Conservation (phyloP, 2,888 invertebrate species). For the Cacoxenus indagator region DNA sequence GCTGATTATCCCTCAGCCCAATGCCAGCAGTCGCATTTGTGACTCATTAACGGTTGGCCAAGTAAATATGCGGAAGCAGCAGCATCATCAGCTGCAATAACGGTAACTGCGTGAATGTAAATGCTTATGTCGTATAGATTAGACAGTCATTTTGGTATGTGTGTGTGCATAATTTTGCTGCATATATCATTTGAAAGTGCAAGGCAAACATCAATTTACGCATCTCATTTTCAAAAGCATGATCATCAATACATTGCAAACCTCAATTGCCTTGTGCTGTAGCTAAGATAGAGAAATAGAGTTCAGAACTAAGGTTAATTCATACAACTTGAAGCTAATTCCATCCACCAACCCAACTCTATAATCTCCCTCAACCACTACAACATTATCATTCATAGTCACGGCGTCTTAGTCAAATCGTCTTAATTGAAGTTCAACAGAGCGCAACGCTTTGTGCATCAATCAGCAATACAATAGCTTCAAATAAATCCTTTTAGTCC, state of each 20-base stretch:
- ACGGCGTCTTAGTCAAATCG: too few relatives aligned
- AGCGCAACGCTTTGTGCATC: too few relatives aligned
- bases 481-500: background rate
- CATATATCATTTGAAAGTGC: conserved; percentile 34
- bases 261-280: too few relatives aligned
- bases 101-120: conserved; percentile 31
- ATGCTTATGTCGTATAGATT: conserved; percentile 31
- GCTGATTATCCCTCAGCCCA: background rate
- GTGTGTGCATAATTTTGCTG: background rate
- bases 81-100: too few relatives aligned
- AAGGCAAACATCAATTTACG: conserved; percentile 48
- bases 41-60: conserved; percentile 62
- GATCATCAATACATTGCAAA: background rate
- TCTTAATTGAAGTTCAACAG: background rate
- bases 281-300: too few relatives aligned
- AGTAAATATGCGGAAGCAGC: conserved; percentile 30
- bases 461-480: too few relatives aligned
- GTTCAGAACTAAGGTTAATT: too few relatives aligned
- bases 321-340: too few relatives aligned
- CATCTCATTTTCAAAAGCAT: conserved; percentile 30
- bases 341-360: too few relatives aligned
- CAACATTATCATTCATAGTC: too few relatives aligned
- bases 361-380: too few relatives aligned
- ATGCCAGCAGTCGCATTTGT: conserved; percentile 41
- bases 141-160: conserved; percentile 6